Evolutionary conservation across 2,797 vertebrate genomes (phyloP), one percentile per base, ranked within the genome.

Genomic region (Halcyon chelicuti): DNA sequence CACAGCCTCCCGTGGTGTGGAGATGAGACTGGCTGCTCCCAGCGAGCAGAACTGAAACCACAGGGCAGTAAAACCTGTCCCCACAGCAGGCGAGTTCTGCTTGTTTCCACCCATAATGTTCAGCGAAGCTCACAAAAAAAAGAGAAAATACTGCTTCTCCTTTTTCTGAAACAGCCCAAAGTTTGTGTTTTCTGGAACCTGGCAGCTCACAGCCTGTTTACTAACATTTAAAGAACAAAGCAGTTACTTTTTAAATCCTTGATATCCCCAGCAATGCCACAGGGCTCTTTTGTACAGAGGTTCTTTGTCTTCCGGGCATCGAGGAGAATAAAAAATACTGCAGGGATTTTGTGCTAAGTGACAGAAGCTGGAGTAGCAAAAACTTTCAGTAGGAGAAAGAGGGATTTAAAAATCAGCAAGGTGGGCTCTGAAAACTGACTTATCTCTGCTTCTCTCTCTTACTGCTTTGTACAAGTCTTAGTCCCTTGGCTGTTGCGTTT

Each of bases 281-380:
- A 3, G 52, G 67, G 39, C n/a, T 84, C 54, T 54, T 74, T 37
- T 78, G 39, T 51, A 17, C 25, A 26, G 65, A 63, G 7, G 19
- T 21, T 68, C 79, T 87, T 85, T 87, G 60, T 85, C 68, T 57
- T 83, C 72, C 37, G 62, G 75, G 33, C 40, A 40, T 33, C 49
- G 15, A 40, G 44, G 86, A 39, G 66, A 57, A 57, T 12, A 58
- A 78, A 74, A 88, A 91, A 35, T 14, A 9, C 74, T 23, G 39
- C 78, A 71, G 68, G 54, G n/a, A 47, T 92, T 92, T 93, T 2
- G 10, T 33, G 4, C 42, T 52, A 2, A 40, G 35, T 0, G 5
- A 13, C 29, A 61, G 57, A 57, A 52, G 31, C 61, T 46, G 62
- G 74, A 63, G 35, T 3, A 55, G 29, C 37, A 58, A 66, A 40